Conservation (phyloP, 2,797 vertebrate genomes). For the Sebastolobus alascanus region DNA sequence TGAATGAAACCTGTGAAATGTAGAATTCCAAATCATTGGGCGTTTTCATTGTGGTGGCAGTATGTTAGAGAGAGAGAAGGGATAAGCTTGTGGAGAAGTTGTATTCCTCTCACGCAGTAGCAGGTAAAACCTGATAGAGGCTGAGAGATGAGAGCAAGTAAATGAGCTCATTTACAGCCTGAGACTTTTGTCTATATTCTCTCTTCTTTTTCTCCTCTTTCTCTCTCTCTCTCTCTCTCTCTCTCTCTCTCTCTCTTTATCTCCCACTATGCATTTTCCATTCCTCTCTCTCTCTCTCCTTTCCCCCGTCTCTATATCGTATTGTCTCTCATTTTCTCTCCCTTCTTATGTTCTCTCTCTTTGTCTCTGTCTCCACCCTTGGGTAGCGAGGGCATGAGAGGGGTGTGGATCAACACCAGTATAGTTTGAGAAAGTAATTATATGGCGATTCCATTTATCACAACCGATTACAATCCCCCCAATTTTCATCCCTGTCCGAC, state of each 20-base stretch:
- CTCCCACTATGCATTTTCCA: constrained; percentile 15
- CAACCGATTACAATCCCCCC: constrained; percentile 61
- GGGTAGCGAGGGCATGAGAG: constrained; percentile 45
- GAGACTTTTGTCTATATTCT: constrained; percentile 50
- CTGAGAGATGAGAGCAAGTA: constrained; percentile 65
- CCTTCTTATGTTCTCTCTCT: constrained; percentile 16
- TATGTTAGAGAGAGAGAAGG: neutral
- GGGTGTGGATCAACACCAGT: constrained; percentile 60
- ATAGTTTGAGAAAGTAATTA: constrained; percentile 75
- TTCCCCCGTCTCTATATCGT: neutral
- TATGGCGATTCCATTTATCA: constrained; percentile 73
- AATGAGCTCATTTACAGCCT: constrained; percentile 76
- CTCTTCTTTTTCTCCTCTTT: constrained; percentile 3
- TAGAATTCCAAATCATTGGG: neutral
- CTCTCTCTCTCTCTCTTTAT: neutral
- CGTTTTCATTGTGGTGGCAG: neutral
- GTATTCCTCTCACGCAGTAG: constrained; percentile 61
- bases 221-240: neutral
- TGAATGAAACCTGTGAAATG: constrained; percentile 10
- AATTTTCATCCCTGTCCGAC: constrained; percentile 36
- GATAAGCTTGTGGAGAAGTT: constrained; percentile 27
- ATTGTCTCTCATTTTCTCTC: constrained; percentile 22
- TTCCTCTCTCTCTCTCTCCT: neutral
- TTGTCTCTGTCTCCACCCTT: constrained; percentile 24
- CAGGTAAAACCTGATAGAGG: constrained; percentile 66